Base-by-base conservation (phyloP, 2,113 vertebrate species). In the Ia io region DNA sequence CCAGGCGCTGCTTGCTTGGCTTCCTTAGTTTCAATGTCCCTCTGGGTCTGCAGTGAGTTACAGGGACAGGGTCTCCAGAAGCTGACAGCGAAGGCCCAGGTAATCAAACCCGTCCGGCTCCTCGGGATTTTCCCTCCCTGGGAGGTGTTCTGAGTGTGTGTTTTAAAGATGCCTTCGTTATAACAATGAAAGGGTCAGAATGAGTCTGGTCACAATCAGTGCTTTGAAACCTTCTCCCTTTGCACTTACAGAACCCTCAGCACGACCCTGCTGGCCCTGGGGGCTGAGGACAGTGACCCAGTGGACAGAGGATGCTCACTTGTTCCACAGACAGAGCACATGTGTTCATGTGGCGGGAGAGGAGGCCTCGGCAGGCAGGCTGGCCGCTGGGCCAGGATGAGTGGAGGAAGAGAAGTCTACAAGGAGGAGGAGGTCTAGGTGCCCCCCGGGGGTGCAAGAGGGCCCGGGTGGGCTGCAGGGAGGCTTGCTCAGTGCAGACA, bases 381-480 rank as follows among this genome's bases (percentile, higher is more conserved):
- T 22, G 51, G 87, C 73, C 28, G 51, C 13, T 40, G 42, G 51
- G 80, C 69, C 59, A 14, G 18, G 79, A 20, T 11, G 44, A 61
- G 47, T 23, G 22, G 63, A 30, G 44, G 84, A 40, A 40, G 25
- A 22, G 51, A 17, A 5, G n/a, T 51, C 37, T 20, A 13, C 4
- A 20, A 93, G 88, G 28, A 59, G 65, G 11, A 6, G 14, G 30
- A 5, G 28, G 23, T 10, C 4, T 0, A 0, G 28, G 56, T 16
- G 25, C 12, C 16, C 16, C 42, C 4, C 28, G 35, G 9, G 3
- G 9, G 6, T 4, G 4, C 2, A 11, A 10, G 67, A n/a, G 71
- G 59, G 28, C 9, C n/a, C 2, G 0, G 79, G 14, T 42, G 63
- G 49, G 0, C 0, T 4, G 5, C 40, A 13, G n/a, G 37, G 35